Evolutionary conservation across 2,888 invertebrate species (phyloP).

Genomic region (Ectropis crepuscularia): DNA sequence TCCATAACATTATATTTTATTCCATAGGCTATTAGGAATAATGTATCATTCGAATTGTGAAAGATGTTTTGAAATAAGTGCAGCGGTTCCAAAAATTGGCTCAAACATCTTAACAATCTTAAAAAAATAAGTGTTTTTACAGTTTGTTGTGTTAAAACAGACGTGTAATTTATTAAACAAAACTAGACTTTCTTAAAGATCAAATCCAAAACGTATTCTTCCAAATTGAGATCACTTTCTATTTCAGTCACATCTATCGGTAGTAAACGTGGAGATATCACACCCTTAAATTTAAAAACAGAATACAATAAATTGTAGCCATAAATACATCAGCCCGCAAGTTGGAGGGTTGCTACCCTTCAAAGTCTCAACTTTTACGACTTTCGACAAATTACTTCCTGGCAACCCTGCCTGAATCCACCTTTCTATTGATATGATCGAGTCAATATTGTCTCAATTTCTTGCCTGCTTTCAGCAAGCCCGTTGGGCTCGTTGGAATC

Average conservation of each 20-base stretch:
- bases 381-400: slow-evolving; percentile 54
- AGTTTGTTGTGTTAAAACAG: too few relatives aligned
- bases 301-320: slow-evolving; percentile 29
- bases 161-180: too few relatives aligned
- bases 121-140: too few relatives aligned
- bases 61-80: too few relatives aligned
- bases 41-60: too few relatives aligned
- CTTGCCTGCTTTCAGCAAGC: slow-evolving; percentile 50
- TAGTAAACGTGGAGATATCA: slow-evolving; percentile 13
- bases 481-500: slow-evolving; percentile 46
- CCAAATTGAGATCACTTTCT: not conserved
- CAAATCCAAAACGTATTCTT: too few relatives aligned
- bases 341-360: slow-evolving; percentile 38
- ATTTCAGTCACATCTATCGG: slow-evolving; percentile 18
- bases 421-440: slow-evolving; percentile 40
- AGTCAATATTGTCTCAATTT: slow-evolving; percentile 55
- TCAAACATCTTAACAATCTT: too few relatives aligned
- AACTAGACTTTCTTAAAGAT: too few relatives aligned
- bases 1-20: too few relatives aligned
- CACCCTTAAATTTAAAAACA: slow-evolving; percentile 22
- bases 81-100: too few relatives aligned
- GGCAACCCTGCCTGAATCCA: slow-evolving; percentile 40
- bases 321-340: slow-evolving; percentile 34
- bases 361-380: slow-evolving; percentile 52
- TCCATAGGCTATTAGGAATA: too few relatives aligned